phyloP scores from a whole-genome alignment of 2,113 vertebrate species.

The Xenopus tropicalis region DNA sequence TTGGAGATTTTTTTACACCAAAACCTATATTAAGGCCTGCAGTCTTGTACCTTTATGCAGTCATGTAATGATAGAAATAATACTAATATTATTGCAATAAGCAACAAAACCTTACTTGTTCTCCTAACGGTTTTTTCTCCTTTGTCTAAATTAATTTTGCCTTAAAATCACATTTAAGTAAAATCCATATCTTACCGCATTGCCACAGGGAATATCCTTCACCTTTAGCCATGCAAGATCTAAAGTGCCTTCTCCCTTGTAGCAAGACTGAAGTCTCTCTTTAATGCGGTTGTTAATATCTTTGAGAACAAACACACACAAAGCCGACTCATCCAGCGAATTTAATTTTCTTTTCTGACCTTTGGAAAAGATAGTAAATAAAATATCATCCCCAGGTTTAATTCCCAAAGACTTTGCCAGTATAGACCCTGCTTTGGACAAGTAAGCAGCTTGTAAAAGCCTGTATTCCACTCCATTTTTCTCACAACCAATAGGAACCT shows the following conservation, averaged over 20 bases:
- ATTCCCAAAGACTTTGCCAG: conserved; percentile 82
- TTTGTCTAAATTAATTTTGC: too few relatives aligned
- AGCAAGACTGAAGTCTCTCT: conserved; percentile 93
- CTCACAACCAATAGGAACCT: conserved; percentile 93
- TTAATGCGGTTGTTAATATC: conserved; percentile 96
- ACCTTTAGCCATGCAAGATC: conserved; percentile 98
- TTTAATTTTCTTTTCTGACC: conserved; percentile 95
- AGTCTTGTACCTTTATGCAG: too few relatives aligned
- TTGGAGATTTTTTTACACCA: too few relatives aligned
- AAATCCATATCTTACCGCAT: conserved; percentile 79
- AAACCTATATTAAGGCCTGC: too few relatives aligned
- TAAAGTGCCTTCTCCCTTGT: conserved; percentile 92
- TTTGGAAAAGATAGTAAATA: conserved; percentile 94
- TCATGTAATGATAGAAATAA: too few relatives aligned
- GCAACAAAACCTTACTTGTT: too few relatives aligned
- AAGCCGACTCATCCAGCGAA: conserved; percentile 86
- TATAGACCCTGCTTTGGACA: conserved; percentile 88
- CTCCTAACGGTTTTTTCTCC: too few relatives aligned
- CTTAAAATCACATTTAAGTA: too few relatives aligned
- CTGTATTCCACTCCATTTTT: conserved; percentile 89
- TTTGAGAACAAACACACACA: conserved; percentile 92
- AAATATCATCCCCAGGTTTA: conserved; percentile 82
- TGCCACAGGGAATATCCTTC: conserved; percentile 96
- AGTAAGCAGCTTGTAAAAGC: conserved; percentile 88
- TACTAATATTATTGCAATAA: too few relatives aligned